Conservation (phyloP, 1,140 invertebrate genomes). For the Brevipalpus yothersi region DNA sequence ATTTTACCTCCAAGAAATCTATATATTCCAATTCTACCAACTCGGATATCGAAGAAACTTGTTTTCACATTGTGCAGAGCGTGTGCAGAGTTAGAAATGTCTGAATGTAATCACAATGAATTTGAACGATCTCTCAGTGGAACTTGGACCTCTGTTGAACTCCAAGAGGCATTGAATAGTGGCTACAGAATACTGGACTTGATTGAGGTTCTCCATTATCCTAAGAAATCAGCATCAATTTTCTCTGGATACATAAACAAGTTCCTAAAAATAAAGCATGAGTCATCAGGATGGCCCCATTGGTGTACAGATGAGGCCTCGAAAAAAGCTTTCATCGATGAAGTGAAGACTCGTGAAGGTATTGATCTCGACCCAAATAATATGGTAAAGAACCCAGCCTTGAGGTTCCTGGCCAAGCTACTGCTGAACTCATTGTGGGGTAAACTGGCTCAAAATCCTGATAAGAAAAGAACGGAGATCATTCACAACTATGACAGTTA, state of each 20-base stretch:
- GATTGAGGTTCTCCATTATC: conserved; percentile 19
- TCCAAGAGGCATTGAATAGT: conserved; percentile 16
- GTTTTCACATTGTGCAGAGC: conserved; percentile 12
- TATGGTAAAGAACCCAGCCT: conserved; percentile 18
- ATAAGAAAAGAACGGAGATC: conserved; percentile 15
- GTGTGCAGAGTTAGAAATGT: conserved; percentile 6
- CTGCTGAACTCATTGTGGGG: no score
- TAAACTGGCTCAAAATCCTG: no score
- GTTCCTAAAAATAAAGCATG: conserved; percentile 1
- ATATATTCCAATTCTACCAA: conserved; percentile 12
- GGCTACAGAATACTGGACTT: conserved; percentile 19
- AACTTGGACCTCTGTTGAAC: conserved; percentile 19
- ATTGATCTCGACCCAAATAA: neutral
- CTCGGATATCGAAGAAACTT: conserved; percentile 5
- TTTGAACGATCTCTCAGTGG: conserved; percentile 17
- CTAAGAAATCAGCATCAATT: neutral
- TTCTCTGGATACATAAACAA: conserved; percentile 12
- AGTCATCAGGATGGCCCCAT: neutral
- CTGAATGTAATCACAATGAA: conserved; percentile 13
- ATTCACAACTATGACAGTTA: conserved; percentile 6
- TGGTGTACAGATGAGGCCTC: neutral
- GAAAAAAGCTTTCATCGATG: neutral
- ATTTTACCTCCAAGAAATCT: conserved; percentile 10
- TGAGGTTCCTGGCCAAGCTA: conserved; percentile 13
- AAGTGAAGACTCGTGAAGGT: neutral